Base-by-base conservation (phyloP, 2,113 vertebrate species). In the Lasiurus borealis region DNA sequence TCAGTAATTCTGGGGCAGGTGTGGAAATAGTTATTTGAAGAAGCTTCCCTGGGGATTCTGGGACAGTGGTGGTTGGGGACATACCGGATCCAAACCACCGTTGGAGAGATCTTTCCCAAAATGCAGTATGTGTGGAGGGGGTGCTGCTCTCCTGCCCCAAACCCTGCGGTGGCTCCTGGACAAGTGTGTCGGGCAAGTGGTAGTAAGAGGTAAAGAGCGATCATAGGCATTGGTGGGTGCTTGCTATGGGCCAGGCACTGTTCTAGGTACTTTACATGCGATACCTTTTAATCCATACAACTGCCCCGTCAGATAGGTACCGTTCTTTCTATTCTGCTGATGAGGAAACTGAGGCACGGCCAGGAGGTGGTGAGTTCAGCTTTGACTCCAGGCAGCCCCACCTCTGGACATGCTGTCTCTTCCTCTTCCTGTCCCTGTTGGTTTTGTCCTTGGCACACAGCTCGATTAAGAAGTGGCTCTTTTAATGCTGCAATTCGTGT, bases 161-260 rank as follows among this genome's bases (percentile, higher is more conserved):
- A n/a, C 18, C 21, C 21, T 5, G n/a, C 29, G 0, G 7, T 3
- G 48, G 34, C 48, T 62, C 64, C 57, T 19, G 34, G 54, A 19
- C 15, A 54, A 9, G 18, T 2, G 8, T 6, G 52, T 40, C 46
- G 13, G 34, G 8, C 44, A 19, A 23, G n/a, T 8, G 18, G 48
- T 3, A 6, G 36, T 44, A 19, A 40, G 77, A 85, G 48, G 25
- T 27, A 2, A 13, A 54, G 11, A 1, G 76, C 9, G 15, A 50
- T 59, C 75, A n/a, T 0, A 14, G 12, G 4, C 48, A 15, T 14
- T 81, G 21, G 8, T 2, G 0, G 4, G 50, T 2, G 9, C 76
- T 54, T 34, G 34, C 40, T n/a, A 4, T 2, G 0, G 21, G 50
- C 44, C 36, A 19, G 76, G 34, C 44, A 11, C 34, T 0, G 4